These are phyloP conservation scores for Tubulanus polymorphus DNA, from an alignment of 2,888 invertebrate species.

Conservation along the genomic window DNA sequence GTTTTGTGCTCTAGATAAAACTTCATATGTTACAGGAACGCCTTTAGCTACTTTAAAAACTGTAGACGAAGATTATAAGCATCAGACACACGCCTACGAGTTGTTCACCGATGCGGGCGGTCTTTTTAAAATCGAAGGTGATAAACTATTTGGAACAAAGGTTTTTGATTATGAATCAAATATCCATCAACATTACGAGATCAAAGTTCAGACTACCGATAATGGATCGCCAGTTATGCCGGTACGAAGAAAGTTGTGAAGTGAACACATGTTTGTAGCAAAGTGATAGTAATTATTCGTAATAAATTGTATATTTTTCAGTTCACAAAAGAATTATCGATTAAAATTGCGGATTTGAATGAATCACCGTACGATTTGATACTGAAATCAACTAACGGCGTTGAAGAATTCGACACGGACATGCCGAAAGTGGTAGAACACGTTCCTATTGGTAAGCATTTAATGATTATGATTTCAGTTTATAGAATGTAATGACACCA, in stretches of 20 bases:
- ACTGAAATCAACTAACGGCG: slow-evolving; percentile 21
- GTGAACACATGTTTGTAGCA: too few relatives aligned
- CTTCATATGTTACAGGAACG: too few relatives aligned
- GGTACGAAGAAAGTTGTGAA: slow-evolving; percentile 16
- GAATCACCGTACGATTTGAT: slow-evolving; percentile 26
- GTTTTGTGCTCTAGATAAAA: too few relatives aligned
- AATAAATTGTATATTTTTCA: too few relatives aligned
- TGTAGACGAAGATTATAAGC: slow-evolving; percentile 25
- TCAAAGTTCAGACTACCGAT: slow-evolving; percentile 25
- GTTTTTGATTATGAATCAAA: slow-evolving; percentile 26
- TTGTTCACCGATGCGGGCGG: slow-evolving; percentile 21
- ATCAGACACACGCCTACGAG: slow-evolving; percentile 21
- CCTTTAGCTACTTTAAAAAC: slow-evolving; percentile 20
- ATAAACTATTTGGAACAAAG: slow-evolving; percentile 16
- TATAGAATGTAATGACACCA: neutral
- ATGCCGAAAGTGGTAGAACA: slow-evolving; percentile 26
- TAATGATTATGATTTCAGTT: neutral
- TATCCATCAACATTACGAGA: slow-evolving; percentile 12
- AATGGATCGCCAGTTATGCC: slow-evolving; percentile 15
- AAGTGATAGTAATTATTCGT: too few relatives aligned
- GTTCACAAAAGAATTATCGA: too few relatives aligned
- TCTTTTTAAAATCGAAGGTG: slow-evolving; percentile 20
- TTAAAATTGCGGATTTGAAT: slow-evolving; percentile 25
- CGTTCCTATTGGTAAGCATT: too few relatives aligned
- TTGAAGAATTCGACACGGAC: slow-evolving; percentile 17